These are phyloP conservation scores for Periophthalmus modestus DNA, from an alignment of 2,113 vertebrate genomes.

Conservation along the genomic window DNA sequence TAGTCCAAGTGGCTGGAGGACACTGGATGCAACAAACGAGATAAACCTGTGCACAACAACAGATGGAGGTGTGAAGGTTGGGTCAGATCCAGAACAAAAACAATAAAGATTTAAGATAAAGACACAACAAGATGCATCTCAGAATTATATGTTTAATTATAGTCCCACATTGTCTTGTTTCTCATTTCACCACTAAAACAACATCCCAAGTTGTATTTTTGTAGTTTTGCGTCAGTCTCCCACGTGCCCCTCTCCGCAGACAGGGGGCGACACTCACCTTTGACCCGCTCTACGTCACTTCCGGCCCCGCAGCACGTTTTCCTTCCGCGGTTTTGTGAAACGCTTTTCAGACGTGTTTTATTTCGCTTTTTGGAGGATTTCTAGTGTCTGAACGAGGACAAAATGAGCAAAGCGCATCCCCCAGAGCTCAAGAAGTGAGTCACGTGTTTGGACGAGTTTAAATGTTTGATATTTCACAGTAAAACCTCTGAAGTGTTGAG, in stretches of 20 bases:
- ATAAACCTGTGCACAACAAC: too few relatives aligned
- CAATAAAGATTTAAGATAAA: too few relatives aligned
- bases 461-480: accelerated
- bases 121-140: too few relatives aligned
- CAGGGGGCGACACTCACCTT: constrained; percentile 14
- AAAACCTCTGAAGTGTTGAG: not conserved
- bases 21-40: too few relatives aligned
- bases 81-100: too few relatives aligned
- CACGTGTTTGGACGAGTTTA: accelerated
- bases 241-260: constrained; percentile 22
- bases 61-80: too few relatives aligned
- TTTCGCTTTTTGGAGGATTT: not conserved
- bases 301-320: constrained; percentile 45
- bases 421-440: constrained; percentile 95
- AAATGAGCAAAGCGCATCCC: constrained; percentile 95
- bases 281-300: not conserved
- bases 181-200: too few relatives aligned
- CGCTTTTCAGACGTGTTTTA: not conserved
- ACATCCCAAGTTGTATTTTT: too few relatives aligned
- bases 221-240: too few relatives aligned
- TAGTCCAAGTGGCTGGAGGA: too few relatives aligned
- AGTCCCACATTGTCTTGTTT: too few relatives aligned
- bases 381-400: constrained; percentile 2
- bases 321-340: constrained; percentile 57
- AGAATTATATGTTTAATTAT: too few relatives aligned